phyloP scores from a whole-genome alignment of 2,797 vertebrate genomes.

The Pipistrellus pygmaeus region DNA sequence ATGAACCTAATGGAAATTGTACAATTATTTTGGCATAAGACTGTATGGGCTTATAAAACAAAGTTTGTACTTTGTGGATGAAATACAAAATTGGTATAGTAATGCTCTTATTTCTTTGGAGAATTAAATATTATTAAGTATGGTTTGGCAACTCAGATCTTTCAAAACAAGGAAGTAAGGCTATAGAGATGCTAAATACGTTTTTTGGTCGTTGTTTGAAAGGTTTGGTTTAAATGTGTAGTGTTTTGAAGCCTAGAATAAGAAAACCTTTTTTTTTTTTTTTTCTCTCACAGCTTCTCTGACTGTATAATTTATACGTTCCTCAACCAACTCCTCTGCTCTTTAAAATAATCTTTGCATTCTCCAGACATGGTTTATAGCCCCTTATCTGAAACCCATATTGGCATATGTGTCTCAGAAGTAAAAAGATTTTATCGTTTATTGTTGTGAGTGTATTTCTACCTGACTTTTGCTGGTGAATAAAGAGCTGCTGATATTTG shows the following conservation, averaged over 20 bases:
- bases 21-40: constrained; percentile 42
- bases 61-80: constrained; percentile 43
- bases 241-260: neutral
- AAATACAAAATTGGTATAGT: neutral
- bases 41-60: neutral
- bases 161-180: constrained; percentile 5
- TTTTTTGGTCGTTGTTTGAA: constrained; percentile 24
- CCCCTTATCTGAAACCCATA: neutral
- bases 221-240: neutral
- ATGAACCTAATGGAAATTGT: constrained; percentile 29
- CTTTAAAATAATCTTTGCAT: constrained; percentile 5
- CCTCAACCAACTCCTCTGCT: neutral
- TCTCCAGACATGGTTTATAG: neutral
- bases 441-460: neutral
- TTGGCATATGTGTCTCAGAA: constrained; percentile 7
- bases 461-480: neutral
- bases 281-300: neutral
- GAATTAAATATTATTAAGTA: constrained; percentile 41
- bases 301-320: neutral
- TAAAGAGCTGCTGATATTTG: neutral
- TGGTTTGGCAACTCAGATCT: neutral
- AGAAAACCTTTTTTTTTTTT: neutral
- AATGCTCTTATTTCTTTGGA: constrained; percentile 18
- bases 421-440: neutral
- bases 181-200: neutral